These are phyloP conservation scores for Tachuris rubrigastra DNA, from an alignment of 2,113 vertebrate species.

Conservation along the genomic window DNA sequence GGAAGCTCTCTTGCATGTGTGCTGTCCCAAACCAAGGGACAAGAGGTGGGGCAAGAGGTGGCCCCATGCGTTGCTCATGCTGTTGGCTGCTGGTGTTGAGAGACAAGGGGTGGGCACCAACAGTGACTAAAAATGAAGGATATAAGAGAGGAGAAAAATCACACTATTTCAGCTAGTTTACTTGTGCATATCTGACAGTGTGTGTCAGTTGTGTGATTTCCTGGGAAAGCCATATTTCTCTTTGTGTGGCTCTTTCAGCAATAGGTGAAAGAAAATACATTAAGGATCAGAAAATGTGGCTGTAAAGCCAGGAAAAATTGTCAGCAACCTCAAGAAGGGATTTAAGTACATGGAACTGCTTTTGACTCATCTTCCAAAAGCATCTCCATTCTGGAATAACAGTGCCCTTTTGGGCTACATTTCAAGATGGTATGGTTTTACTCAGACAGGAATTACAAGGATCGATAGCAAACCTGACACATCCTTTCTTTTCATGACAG, in stretches of 20 bases:
- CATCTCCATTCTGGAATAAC: neutral
- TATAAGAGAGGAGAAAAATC: neutral
- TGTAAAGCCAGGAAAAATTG: conserved; percentile 11
- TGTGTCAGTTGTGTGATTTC: neutral
- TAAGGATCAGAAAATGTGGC: neutral
- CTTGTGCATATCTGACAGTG: conserved; percentile 12
- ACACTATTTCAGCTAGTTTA: neutral
- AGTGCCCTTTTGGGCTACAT: neutral
- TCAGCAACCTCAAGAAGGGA: neutral
- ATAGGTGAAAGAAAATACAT: neutral
- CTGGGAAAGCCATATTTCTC: neutral
- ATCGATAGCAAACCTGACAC: neutral
- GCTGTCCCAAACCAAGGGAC: fast-evolving
- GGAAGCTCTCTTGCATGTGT: neutral
- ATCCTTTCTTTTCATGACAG: neutral
- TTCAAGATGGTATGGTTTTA: neutral
- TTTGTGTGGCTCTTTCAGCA: neutral
- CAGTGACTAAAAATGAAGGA: neutral
- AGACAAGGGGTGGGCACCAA: neutral
- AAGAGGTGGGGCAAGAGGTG: neutral
- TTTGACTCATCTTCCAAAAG: conserved; percentile 26
- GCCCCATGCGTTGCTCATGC: neutral
- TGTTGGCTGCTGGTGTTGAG: neutral
- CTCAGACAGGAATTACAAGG: neutral
- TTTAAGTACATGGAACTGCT: neutral